These are phyloP conservation scores for Apolygus lucorum DNA, from an alignment of 1,140 invertebrate species.

Conservation along the genomic window DNA sequence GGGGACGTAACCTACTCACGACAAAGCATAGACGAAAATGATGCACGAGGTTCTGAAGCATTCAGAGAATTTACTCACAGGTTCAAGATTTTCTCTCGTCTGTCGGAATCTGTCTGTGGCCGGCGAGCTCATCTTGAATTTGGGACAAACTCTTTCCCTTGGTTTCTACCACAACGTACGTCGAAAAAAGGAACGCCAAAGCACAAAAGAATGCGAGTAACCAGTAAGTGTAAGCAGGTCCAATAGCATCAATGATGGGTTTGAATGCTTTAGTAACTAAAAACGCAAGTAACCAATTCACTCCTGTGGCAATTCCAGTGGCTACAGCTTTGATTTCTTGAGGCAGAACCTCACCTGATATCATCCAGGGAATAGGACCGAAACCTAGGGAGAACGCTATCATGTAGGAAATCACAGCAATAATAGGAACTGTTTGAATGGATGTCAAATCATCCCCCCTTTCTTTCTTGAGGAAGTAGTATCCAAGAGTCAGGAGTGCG, in stretches of 20 bases:
- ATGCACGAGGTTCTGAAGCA: too few relatives aligned
- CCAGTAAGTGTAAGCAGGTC: slow-evolving; percentile 69
- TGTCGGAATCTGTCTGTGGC: background rate
- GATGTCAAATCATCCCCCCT: slow-evolving; percentile 27
- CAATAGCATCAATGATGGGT: slow-evolving; percentile 49
- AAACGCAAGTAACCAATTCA: slow-evolving; percentile 75
- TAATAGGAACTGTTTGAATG: slow-evolving; percentile 62
- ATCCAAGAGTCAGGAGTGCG: slow-evolving; percentile 38
- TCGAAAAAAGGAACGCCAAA: slow-evolving; percentile 60
- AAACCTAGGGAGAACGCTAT: slow-evolving; percentile 46
- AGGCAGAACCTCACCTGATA: slow-evolving; percentile 65
- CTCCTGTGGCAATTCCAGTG: slow-evolving; percentile 60
- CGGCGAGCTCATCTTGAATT: slow-evolving; percentile 54
- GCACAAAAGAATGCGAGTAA: slow-evolving; percentile 68
- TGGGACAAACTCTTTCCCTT: slow-evolving; percentile 77
- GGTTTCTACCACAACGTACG: slow-evolving; percentile 75
- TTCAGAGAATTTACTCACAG: background rate
- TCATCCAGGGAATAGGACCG: slow-evolving; percentile 75
- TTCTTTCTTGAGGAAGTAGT: slow-evolving; percentile 33
- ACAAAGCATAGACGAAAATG: too few relatives aligned
- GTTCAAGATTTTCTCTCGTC: background rate
- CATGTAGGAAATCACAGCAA: slow-evolving; percentile 47
- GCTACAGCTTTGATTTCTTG: slow-evolving; percentile 68
- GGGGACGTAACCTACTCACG: too few relatives aligned
- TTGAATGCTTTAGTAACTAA: slow-evolving; percentile 70